These are phyloP conservation scores for Tragelaphus scriptus DNA, from an alignment of 2,113 vertebrate species.

Conservation along the genomic window DNA sequence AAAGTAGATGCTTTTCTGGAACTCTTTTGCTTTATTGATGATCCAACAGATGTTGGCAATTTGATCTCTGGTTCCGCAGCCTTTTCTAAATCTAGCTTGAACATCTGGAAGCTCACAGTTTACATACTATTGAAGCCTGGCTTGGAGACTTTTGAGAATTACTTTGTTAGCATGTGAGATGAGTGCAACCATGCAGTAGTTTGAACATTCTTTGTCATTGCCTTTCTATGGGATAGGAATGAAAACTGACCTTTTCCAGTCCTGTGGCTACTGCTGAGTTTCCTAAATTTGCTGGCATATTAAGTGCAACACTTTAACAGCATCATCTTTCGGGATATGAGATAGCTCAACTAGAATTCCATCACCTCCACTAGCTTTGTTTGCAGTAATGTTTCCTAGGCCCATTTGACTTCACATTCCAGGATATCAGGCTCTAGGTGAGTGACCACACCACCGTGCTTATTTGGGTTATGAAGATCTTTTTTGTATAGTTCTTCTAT, in stretches of 20 bases:
- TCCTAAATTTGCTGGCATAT: neutral
- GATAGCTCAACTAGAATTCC: neutral
- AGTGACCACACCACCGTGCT: neutral
- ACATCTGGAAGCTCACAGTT: neutral
- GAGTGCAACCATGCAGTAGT: accelerated
- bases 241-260: neutral
- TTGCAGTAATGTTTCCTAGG: neutral
- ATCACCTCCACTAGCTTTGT: neutral
- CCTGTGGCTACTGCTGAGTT: neutral
- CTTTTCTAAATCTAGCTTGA: too few species aligned
- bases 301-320: neutral
- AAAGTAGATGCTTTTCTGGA: too few species aligned
- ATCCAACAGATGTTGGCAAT: too few species aligned
- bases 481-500: neutral
- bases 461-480: neutral
- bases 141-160: neutral
- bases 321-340: neutral
- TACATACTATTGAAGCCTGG: neutral
- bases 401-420: neutral
- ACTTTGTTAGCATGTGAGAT: neutral
- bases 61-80: too few species aligned
- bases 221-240: neutral
- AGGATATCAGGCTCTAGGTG: neutral
- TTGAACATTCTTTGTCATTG: neutral
- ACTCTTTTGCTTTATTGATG: too few species aligned